Evolutionary conservation across 2,113 vertebrate genomes (phyloP), one percentile per base, ranked within the genome.

Genomic region (Lophotis ruficrista): DNA sequence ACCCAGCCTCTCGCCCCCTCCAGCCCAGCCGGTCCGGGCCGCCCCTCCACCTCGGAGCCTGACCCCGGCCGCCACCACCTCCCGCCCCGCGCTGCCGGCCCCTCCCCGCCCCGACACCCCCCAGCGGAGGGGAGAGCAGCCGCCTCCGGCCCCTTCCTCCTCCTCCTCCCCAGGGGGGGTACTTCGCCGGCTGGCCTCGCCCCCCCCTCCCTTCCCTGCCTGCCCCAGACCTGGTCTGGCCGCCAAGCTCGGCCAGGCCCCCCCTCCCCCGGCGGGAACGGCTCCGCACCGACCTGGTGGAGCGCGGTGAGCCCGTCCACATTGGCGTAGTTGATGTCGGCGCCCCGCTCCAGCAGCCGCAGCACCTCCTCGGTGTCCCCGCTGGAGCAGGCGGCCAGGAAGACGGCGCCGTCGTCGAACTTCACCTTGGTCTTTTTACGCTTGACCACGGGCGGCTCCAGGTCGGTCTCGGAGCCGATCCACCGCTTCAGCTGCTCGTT

Each of bases 391-490:
- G 99, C 99, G 61, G 99, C 99, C 98, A 99, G 98, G 97, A 99
- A 99, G 97, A 99, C 99, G 97, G 99, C 99, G 97, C 99, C 99
- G 97, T 99, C 99, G 97, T 99, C 99, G 98, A 99, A 99, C 99
- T 99, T 99, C 98, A 99, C 99, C 98, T 99, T 99, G 98, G 99
- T 99, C 98, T 99, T 99, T 98, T 99, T 99, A 97, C 99, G 99
- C 96, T 99, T 99, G 93, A 99, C 98, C 76, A 99, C 93, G 12
- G 99, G 99, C 66, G 99, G 99, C 98, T 99, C 99, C 83, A 98
- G 98, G 96, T 99, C 99, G 48, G 99, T 99, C 97, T 99, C 99
- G 72, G 99, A 99, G 97, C 99, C 99, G 97, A 99, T 98, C 99
- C 99, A 99, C 72, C 99, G 99, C 97, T 99, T 99, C 82, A 99